Evolutionary conservation across 1,140 invertebrate species (phyloP).

Genomic region (Drosophila guanche): DNA sequence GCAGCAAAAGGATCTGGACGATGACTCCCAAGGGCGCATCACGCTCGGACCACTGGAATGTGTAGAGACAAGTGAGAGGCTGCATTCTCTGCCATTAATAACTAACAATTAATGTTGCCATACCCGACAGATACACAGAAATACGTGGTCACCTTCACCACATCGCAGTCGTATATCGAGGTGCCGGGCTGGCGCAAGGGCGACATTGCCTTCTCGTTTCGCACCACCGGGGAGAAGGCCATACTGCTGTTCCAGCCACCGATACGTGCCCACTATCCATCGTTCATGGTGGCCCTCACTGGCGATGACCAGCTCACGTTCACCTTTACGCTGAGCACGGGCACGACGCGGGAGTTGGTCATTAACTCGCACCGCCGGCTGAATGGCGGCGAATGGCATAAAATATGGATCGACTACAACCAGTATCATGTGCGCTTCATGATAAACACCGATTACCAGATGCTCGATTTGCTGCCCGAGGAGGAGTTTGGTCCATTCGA

Average conservation of each 20-base stretch:
- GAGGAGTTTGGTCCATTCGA: constrained; percentile 96
- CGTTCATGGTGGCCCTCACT: constrained; percentile 94
- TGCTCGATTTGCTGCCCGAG: constrained; percentile 92
- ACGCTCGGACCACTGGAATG: constrained; percentile 95
- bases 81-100: background rate
- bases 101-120: constrained; percentile 7
- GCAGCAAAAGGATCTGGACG: constrained; percentile 91
- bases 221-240: constrained; percentile 94
- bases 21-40: constrained; percentile 92
- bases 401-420: constrained; percentile 97
- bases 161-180: constrained; percentile 95
- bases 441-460: constrained; percentile 94
- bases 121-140: constrained; percentile 91
- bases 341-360: constrained; percentile 89
- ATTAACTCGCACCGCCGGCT: constrained; percentile 92
- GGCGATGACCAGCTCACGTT: constrained; percentile 94
- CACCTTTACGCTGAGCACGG: constrained; percentile 94
- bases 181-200: constrained; percentile 96
- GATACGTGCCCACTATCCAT: constrained; percentile 93
- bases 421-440: constrained; percentile 96
- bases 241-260: constrained; percentile 95
- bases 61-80: constrained; percentile 93
- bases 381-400: constrained; percentile 97
- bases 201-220: constrained; percentile 95
- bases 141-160: constrained; percentile 96